These are phyloP conservation scores for Cyrtonyx montezumae DNA, from an alignment of 2,113 vertebrate species.

Conservation along the genomic window DNA sequence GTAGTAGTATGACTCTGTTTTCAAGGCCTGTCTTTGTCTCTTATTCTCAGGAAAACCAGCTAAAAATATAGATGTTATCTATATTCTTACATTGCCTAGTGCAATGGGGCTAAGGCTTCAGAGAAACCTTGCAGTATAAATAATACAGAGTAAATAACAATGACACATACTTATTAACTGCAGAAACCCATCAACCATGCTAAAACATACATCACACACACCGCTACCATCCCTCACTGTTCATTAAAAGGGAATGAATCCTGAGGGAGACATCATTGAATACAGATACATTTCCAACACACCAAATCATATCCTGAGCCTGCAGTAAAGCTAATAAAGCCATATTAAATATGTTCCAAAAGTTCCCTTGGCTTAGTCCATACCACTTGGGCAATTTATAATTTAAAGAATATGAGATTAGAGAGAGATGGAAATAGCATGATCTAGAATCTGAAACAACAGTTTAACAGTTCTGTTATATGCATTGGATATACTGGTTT, in stretches of 20 bases:
- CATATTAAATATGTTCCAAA: slow-evolving; percentile 53
- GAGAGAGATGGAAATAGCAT: slow-evolving; percentile 9
- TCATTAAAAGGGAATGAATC: slow-evolving; percentile 64
- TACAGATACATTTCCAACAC: slow-evolving; percentile 28
- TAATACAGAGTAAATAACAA: slow-evolving; percentile 45
- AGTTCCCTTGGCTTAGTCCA: slow-evolving; percentile 35
- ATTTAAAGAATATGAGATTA: slow-evolving; percentile 66
- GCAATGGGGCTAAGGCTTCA: neutral
- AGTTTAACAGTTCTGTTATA: slow-evolving; percentile 3
- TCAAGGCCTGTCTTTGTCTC: neutral
- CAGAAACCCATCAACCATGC: slow-evolving; percentile 36
- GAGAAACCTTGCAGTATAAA: neutral
- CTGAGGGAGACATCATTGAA: slow-evolving; percentile 28
- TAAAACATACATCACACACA: slow-evolving; percentile 5
- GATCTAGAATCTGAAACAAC: slow-evolving; percentile 39
- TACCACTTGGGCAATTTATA: slow-evolving; percentile 51
- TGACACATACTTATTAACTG: neutral
- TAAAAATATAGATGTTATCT: neutral
- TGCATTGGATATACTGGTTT: neutral
- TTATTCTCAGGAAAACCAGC: neutral
- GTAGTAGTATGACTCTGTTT: neutral
- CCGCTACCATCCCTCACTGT: neutral
- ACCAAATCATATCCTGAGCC: slow-evolving; percentile 51
- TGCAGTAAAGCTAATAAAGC: slow-evolving; percentile 64
- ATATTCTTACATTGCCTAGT: neutral